Evolutionary conservation across 2,888 invertebrate species (phyloP).

Genomic region (Nephrotoma appendiculata): DNA sequence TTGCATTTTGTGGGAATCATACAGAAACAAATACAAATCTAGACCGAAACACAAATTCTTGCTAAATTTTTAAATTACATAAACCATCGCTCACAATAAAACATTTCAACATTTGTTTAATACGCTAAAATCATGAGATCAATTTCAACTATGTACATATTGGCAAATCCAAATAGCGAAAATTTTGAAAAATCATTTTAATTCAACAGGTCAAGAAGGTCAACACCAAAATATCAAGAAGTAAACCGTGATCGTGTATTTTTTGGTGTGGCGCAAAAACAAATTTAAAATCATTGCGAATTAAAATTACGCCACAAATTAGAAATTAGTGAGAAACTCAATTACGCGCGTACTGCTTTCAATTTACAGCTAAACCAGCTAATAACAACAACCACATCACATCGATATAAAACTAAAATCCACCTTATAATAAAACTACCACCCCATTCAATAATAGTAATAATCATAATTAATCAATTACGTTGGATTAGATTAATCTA

Average conservation of each 20-base stretch:
- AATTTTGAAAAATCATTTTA: too few relatives aligned
- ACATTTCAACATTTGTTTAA: background rate
- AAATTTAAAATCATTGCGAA: too few relatives aligned
- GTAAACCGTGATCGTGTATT: too few relatives aligned
- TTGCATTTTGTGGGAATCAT: too few relatives aligned
- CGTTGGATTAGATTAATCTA: background rate
- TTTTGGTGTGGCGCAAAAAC: too few relatives aligned
- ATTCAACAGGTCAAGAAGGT: too few relatives aligned
- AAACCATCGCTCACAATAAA: background rate
- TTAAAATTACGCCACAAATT: background rate
- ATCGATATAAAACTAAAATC: background rate
- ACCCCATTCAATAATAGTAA: background rate
- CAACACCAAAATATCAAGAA: too few relatives aligned
- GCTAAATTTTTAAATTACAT: too few relatives aligned
- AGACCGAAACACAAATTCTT: too few relatives aligned
- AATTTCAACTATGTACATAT: background rate
- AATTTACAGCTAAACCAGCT: background rate
- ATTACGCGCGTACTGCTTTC: background rate
- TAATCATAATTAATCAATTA: background rate
- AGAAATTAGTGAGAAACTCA: background rate
- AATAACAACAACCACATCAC: background rate
- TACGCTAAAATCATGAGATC: background rate
- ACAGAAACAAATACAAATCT: too few relatives aligned
- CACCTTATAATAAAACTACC: background rate
- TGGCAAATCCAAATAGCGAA: too few relatives aligned